Evolutionary conservation across 2,888 invertebrate species (phyloP), one percentile per base, ranked within the genome.

Genomic region (Esperia sulphurella): DNA sequence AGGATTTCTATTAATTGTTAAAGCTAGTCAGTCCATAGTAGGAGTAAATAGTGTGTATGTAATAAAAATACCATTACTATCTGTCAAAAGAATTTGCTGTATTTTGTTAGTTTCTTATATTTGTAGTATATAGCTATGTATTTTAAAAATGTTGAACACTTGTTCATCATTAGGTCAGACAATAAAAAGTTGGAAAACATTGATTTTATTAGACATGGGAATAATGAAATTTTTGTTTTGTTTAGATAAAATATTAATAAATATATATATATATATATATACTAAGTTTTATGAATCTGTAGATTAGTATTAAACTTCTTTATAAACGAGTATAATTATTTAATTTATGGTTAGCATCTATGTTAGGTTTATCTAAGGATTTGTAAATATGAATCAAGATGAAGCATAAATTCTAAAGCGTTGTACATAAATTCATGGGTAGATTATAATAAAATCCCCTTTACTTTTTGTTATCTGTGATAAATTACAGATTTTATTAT

Each of bases 321-420:
- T 37, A 28, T 43, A 8, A 43, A 12, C 12, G 31, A 29, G 5
- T 9, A 33, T 43, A n/a, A n/a, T 35, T 43, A 37, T 43, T 38
- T 35, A 38, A 14, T 29, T 14, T 43, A 21, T 45, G 39, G 39
- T 43, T 13, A 21, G 33, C 38, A 43, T 41, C 30, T 29, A 14
- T 43, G 58, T 61, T 71, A 72, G 70, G 50, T 48, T 47, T 70
- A 67, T 63, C 54, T 56, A 55, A n/a, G 10, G 47, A 69, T 60
- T 53, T 83, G 82, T 82, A 81, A 68, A 85, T 83, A 83, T 71
- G 51, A 79, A 61, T 74, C 64, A 62, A 67, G 61, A 71, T 75
- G 73, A 86, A 86, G 84, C 87, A 86, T 83, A 71, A 75, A 88
- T 89, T 88, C 86, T 87, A 87, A 88, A 89, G 69, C 75, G 61